Conservation (phyloP, 2,888 invertebrate genomes). For the Bugula neritina region DNA sequence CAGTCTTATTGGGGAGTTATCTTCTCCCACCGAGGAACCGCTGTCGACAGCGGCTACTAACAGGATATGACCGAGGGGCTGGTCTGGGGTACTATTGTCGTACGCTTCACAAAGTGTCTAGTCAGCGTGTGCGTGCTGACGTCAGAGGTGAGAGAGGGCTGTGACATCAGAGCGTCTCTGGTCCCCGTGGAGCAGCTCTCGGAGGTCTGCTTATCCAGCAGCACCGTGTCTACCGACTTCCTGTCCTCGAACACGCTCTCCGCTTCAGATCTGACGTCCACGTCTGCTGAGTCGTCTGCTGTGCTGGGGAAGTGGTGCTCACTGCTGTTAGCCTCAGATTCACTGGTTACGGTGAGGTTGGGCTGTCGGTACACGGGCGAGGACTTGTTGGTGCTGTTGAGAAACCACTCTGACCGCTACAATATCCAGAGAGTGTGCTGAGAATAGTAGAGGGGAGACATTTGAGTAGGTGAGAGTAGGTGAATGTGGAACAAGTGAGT, state of each 20-base stretch:
- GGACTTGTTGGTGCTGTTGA: not conserved
- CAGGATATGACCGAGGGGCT: conserved; percentile 19
- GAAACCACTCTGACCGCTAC: conserved; percentile 22
- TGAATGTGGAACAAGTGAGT: not conserved
- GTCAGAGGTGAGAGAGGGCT: not conserved
- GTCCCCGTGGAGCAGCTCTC: not conserved
- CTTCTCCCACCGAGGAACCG: too few relatives aligned
- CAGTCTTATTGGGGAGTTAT: too few relatives aligned
- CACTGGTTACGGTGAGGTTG: not conserved
- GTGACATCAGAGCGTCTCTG: not conserved
- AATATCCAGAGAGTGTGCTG: too few relatives aligned
- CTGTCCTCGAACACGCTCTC: conserved; percentile 21
- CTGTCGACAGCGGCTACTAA: too few relatives aligned
- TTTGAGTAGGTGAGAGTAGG: not conserved
- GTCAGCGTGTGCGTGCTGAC: not conserved
- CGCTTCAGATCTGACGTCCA: not conserved
- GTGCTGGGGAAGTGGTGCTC: not conserved
- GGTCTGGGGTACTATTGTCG: conserved; percentile 13
- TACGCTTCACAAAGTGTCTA: conserved; percentile 5
- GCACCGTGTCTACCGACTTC: conserved; percentile 5
- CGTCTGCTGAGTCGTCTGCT: not conserved
- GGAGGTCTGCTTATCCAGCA: not conserved
- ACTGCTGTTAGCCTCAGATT: not conserved
- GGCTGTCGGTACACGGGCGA: not conserved
- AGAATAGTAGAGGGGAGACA: not conserved